Evolutionary conservation across 2,888 invertebrate species (phyloP), one percentile per base, ranked within the genome.

Genomic region (Temnothorax ravouxi): DNA sequence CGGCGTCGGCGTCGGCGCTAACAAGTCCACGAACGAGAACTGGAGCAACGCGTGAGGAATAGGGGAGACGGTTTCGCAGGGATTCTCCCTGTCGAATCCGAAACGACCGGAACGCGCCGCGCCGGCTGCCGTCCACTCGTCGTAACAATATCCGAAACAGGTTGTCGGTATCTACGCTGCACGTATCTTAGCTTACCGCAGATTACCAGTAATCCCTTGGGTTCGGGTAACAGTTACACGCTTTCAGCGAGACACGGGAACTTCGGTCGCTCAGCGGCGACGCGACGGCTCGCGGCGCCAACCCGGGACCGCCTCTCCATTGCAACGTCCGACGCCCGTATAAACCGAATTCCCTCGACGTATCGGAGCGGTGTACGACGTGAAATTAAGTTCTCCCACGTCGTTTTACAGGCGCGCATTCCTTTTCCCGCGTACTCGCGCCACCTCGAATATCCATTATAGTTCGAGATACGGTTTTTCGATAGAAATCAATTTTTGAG

Each of bases 141-240:
- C 85, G 86, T 91, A 93, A 93, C 92, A 91, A 92, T 92, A 91
- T 91, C 89, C 88, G 87, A 91, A 92, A 91, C 90, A 92, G 90
- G 89, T 92, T 92, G 91, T 86, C 87, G 77, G 41, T 54, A 62
- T 34, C 29, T 52, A 25, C 41, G 66, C 66, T 77, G 86, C 90
- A 85, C 90, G 91, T 92, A 91, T 88, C 90, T 88, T 90, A 92
- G 91, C 92, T 93, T 91, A 91, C 89, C 91, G 88, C 91, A 91
- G 93, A 93, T 93, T 93, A 93, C 91, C 88, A 87, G 91, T 93
- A 92, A 93, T 93, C 93, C 92, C 90, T 80, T 72, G 88, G 93
- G 91, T 91, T 93, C 91, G 88, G 90, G 89, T 93, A 93, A 90
- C 92, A 91, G 92, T 93, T 92, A 92, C 92, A 90, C 87, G 91